Base-by-base conservation (phyloP, 1,140 invertebrate species). In the Lethrus apterus region DNA sequence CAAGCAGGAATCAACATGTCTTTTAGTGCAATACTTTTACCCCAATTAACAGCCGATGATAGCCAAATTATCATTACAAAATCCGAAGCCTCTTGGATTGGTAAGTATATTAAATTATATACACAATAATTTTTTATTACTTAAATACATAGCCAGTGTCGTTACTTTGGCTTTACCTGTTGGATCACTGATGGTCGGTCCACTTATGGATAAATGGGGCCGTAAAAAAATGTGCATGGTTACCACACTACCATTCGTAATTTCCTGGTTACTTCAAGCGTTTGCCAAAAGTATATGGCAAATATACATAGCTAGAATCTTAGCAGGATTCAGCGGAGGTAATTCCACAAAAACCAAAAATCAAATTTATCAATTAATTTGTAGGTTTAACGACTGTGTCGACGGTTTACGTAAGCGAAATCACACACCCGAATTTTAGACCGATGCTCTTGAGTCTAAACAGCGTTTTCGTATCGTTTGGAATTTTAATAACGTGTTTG, bases 131-230 rank as follows among this genome's bases (percentile, higher is more conserved):
- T 72, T 66, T 40, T n/a, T n/a, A n/a, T n/a, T n/a, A n/a, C n/a
- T n/a, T n/a, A n/a, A n/a, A n/a, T n/a, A n/a, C n/a, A n/a, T 51
- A 77, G 77, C 74, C 9, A 76, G 75, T 59, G 62, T 78, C 17
- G 68, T 74, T 2, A 70, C 73, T 11, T 67, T 79, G 52, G 64
- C 70, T 0, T 59, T 73, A 2, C 76, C 76, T 2, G 41, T 77
- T 20, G 77, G 77, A 17, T 68, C 75, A 0, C 43, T 76, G 0
- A 41, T 71, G 2, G 64, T 70, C 21, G 72, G 79, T 2, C 74
- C 71, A 20, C 47, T 79, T n/a, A 78, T 83, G 69, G 81, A 85
- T 56, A 69, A 65, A 56, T 72, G 75, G 55, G 83, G 83, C 1
- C 60, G 83, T 3, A 82, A 76, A 63, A 60, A 46, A 31, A 65